Evolutionary conservation across 2,113 vertebrate species (phyloP), one percentile per base, ranked within the genome.

Genomic region (Cairina moschata): DNA sequence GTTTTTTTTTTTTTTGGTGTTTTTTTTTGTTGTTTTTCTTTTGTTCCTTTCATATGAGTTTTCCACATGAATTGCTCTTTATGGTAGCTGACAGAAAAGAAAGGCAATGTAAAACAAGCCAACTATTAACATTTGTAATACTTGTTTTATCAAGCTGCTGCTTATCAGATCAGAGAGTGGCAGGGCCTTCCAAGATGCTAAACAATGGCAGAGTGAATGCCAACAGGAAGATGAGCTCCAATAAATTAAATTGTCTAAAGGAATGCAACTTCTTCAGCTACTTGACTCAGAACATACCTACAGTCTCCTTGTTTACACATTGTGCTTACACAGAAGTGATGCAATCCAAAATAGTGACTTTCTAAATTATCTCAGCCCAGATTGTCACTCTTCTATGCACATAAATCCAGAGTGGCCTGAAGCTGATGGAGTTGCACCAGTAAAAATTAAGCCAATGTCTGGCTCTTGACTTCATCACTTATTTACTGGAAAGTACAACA

Each of bases 1-100:
- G 10, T 40, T 40, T 40, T 38, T 11, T 17, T 17, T 20, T 15
- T 85, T 90, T 85, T 52, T 54, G 9, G 26, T 44, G 32, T 1
- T 36, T 58, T 1, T 36, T 58, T 23, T 1, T 56, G 62, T 50
- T 22, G 32, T 26, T 66, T 83, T 79, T 60, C 25, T 83, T 90
- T 91, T 59, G 17, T 50, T 18, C 59, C 72, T 54, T 62, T 4
- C 2, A 13, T 85, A 65, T 17, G 5, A 82, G 72, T 34, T 85
- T 11, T 2, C 9, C 2, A 13, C 82, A 65, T 17, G 5, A 82
- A 76, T 34, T 87, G 12, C 2, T 85, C 25, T 75, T 89, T 38
- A 25, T 46, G 62, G 59, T 90, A 76, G 48, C 40, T 40, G 85
- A 52, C n/a, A 91, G n/a, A 88, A 83, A 88, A 79, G 4, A 78